A percentile compares a stretch with the other conserved stretches of the same genome.
phyloP scores from a whole-genome alignment of 1,140 invertebrate genomes.

The Bombus haemorrhoidalis region DNA sequence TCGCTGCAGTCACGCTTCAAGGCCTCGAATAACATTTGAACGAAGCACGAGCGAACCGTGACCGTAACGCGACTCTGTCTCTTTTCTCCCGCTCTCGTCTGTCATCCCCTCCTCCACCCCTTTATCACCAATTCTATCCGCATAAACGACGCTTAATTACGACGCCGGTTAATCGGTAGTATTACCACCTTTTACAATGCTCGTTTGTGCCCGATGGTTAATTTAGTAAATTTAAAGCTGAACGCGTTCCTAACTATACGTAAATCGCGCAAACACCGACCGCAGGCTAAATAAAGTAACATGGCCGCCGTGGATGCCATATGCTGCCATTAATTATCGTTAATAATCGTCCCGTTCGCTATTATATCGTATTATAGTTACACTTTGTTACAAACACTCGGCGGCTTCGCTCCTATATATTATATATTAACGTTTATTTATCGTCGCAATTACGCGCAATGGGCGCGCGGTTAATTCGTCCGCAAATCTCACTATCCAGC shows the following conservation, averaged over 20 bases:
- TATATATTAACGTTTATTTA: slow-evolving; percentile 19
- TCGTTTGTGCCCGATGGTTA: slow-evolving; percentile 24
- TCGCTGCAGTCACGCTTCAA: slow-evolving; percentile 18
- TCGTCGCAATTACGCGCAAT: background rate
- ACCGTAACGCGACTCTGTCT: background rate
- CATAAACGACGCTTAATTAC: slow-evolving; percentile 35
- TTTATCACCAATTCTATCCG: background rate
- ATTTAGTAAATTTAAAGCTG: slow-evolving; percentile 24
- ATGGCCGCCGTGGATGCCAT: background rate
- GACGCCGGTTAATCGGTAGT: slow-evolving; percentile 25
- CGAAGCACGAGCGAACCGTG: slow-evolving; percentile 33
- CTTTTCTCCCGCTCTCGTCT: background rate
- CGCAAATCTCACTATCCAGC: background rate
- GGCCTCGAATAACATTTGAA: slow-evolving; percentile 42
- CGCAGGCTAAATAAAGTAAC: slow-evolving; percentile 12
- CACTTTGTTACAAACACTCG: background rate
- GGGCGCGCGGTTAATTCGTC: slow-evolving; percentile 8
- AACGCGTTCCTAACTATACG: background rate
- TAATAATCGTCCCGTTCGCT: background rate
- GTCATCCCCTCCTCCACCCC: background rate
- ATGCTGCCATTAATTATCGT: slow-evolving; percentile 15
- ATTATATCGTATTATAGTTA: slow-evolving; percentile 10
- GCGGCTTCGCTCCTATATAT: background rate
- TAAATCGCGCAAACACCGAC: background rate
- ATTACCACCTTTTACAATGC: slow-evolving; percentile 31